Evolutionary conservation across 1,140 invertebrate species (phyloP), one percentile per base, ranked within the genome.

Genomic region (Calosoma granatense): DNA sequence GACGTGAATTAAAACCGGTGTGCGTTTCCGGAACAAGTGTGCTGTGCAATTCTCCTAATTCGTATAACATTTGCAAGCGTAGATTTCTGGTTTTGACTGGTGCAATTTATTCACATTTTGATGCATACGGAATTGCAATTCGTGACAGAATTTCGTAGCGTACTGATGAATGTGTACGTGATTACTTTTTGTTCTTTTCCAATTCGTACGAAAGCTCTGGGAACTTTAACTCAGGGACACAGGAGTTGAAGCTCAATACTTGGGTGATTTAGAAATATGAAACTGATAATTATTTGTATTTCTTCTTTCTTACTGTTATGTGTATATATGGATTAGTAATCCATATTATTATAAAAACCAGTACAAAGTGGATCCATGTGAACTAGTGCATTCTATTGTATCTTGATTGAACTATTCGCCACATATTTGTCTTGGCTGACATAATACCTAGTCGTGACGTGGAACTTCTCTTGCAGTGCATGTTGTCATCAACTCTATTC

Each of bases 401-500:
- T 36, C 26, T n/a, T 36, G 26, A 36, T 36, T 6, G n/a, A 36
- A 36, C 26, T 36, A 36, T 36, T 36, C 6, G n/a, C 26, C 26
- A 36, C 41, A 47, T 47, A 47, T 47, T 47, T 47, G 41, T 47
- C 17, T 17, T 17, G 17, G 15, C 41, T 47, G 41, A 47, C 41
- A 47, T 47, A 47, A 47, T 47, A 47, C 41, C 9, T 11, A 47
- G 4, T 47, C 41, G 41, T 47, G 41, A 47, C 41, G 15, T 9
- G 26, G n/a, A 36, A 36, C 26, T 36, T 36, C n/a, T 36, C 26
- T 36, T 17, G 3, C 9, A 12, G 6, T 17, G 15, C 17, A 47
- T 47, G 41, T 47, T 47, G 41, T 47, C 41, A 12, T 47, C 41
- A n/a, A n/a, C n/a, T n/a, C n/a, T n/a, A n/a, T n/a, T n/a, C n/a